Evolutionary conservation across 2,888 invertebrate genomes (phyloP).

Genomic region (Apoderus coryli): DNA sequence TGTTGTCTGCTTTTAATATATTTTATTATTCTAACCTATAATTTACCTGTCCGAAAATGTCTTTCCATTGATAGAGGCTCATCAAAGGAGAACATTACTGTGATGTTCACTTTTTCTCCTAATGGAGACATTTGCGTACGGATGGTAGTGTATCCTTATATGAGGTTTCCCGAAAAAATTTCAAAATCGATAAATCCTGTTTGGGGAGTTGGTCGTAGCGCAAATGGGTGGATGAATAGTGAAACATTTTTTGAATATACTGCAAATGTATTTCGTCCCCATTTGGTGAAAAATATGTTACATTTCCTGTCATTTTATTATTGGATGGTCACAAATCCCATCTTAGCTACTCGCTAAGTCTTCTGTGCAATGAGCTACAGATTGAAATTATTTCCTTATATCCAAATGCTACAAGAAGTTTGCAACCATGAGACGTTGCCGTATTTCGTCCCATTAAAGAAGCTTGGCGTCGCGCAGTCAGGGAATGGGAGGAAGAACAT

Average conservation of each 20-base stretch:
- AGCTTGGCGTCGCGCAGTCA: neutral
- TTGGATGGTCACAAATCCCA: too few species aligned
- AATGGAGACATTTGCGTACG: conserved; percentile 14
- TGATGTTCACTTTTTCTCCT: conserved; percentile 21
- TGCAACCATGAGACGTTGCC: conserved; percentile 1
- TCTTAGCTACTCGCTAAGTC: neutral
- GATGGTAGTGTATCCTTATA: conserved; percentile 16
- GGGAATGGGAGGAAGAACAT: neutral
- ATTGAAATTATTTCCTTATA: neutral
- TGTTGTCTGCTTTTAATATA: too few species aligned
- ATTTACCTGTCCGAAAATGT: too few species aligned
- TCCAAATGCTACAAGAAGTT: conserved; percentile 1
- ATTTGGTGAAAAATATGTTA: neutral
- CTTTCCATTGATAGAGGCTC: conserved; percentile 16
- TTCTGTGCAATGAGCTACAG: neutral
- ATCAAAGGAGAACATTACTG: conserved; percentile 19
- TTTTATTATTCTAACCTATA: too few species aligned
- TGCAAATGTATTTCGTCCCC: neutral
- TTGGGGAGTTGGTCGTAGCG: conserved; percentile 22
- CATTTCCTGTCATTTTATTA: neutral
- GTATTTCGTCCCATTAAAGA: conserved; percentile 1
- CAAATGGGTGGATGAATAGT: conserved; percentile 25
- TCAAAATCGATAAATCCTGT: conserved; percentile 13
- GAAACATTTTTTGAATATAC: conserved; percentile 17
- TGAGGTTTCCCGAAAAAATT: conserved; percentile 18